These are phyloP conservation scores for Strigamia crassipes DNA, from an alignment of 2,888 invertebrate genomes.

Conservation along the genomic window DNA sequence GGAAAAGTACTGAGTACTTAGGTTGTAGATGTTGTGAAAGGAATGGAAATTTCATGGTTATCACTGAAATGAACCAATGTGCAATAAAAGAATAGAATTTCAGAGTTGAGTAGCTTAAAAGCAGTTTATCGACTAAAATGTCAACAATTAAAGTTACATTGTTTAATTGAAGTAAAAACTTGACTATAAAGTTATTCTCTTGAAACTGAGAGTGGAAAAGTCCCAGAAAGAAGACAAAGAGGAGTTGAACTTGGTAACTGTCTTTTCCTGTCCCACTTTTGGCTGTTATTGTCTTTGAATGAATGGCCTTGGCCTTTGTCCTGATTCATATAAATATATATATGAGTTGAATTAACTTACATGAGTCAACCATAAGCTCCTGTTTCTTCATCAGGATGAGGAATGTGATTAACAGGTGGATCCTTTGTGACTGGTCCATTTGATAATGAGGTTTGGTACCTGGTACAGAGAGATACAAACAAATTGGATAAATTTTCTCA, in stretches of 20 bases:
- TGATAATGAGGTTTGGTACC: conserved; percentile 13
- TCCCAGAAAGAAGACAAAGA: background rate
- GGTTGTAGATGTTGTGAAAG: background rate
- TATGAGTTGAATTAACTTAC: conserved; percentile 17
- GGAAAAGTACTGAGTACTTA: background rate
- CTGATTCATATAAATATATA: conserved; percentile 6
- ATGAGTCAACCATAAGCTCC: conserved; percentile 22
- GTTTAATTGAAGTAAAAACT: no score
- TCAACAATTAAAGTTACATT: no score
- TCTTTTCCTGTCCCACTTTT: conserved; percentile 35
- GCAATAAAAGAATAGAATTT: no score
- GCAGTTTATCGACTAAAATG: no score
- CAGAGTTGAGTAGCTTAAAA: no score
- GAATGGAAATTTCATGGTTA: background rate
- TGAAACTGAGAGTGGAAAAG: conserved; percentile 13
- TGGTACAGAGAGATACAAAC: conserved; percentile 22
- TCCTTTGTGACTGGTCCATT: conserved; percentile 20
- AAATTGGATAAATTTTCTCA: background rate
- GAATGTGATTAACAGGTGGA: background rate
- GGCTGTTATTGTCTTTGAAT: background rate
- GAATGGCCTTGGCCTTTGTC: conserved; percentile 32
- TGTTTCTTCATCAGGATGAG: conserved; percentile 13
- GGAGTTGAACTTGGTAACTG: conserved; percentile 20
- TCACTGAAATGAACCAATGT: no score
- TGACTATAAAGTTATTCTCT: background rate